phyloP scores from a whole-genome alignment of 1,140 invertebrate genomes.

The Caenorhabditis tropicalis region DNA sequence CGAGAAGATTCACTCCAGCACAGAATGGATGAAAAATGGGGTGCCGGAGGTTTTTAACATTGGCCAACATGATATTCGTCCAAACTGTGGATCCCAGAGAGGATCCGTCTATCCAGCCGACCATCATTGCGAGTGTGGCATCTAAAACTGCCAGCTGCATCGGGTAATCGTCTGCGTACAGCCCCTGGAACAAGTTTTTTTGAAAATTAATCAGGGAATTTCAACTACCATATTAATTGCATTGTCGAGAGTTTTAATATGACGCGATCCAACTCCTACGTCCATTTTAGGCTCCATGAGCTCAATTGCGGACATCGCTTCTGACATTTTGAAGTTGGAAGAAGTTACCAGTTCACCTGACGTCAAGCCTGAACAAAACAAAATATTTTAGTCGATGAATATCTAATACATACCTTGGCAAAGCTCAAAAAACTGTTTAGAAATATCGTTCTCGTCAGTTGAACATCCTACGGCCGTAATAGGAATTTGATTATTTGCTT shows the following conservation, averaged over 20 bases:
- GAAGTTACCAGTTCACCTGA: neutral
- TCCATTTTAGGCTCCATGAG: conserved; percentile 5
- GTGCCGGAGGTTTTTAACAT: neutral
- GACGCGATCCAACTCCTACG: neutral
- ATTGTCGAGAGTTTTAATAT: neutral
- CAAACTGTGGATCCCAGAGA: neutral
- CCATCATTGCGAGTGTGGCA: neutral
- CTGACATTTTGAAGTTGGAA: neutral
- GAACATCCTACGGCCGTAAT: neutral
- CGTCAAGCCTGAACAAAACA: neutral
- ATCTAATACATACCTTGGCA: neutral
- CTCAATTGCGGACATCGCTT: conserved; percentile 22
- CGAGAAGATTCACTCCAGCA: neutral
- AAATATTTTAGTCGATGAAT: too few species aligned
- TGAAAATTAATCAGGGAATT: neutral
- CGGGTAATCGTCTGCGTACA: neutral
- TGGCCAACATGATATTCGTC: neutral
- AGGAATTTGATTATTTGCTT: neutral
- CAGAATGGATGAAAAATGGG: neutral
- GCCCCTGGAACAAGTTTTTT: neutral
- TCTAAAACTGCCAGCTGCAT: neutral
- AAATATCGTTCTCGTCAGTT: neutral
- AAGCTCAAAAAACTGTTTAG: neutral
- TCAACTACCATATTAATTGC: neutral
- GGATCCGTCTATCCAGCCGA: neutral